phyloP scores from a whole-genome alignment of 2,113 vertebrate genomes.

The Bothrops jararaca region DNA sequence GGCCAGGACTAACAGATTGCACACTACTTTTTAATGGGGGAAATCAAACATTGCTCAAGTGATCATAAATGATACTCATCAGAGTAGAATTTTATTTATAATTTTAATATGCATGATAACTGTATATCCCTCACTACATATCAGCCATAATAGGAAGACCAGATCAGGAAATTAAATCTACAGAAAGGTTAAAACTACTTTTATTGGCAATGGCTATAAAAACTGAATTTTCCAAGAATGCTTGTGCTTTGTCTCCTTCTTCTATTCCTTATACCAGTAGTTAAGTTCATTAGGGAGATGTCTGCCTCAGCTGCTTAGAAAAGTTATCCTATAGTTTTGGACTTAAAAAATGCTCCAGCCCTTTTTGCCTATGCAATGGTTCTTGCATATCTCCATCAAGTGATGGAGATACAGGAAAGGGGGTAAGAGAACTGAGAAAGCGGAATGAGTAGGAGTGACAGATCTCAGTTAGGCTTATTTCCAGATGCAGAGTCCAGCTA shows the following conservation, averaged over 20 bases:
- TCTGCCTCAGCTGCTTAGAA: not conserved
- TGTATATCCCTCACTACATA: not conserved
- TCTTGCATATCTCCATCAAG: not conserved
- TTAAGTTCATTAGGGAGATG: not conserved
- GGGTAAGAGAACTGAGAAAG: not conserved
- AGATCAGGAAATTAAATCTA: not conserved
- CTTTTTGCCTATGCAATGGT: not conserved
- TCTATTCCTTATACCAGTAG: not conserved
- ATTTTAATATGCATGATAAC: not conserved
- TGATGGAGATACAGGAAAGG: not conserved
- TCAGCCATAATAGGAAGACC: not conserved
- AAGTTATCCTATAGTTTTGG: not conserved
- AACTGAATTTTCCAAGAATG: not conserved
- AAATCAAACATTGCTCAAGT: not conserved
- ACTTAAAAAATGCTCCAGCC: not conserved
- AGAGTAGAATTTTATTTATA: not conserved
- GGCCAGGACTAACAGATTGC: not conserved
- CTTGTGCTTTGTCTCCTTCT: not conserved
- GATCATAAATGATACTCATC: not conserved
- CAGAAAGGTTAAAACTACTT: not conserved
- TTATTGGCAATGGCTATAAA: not conserved
- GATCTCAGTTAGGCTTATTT: not conserved
- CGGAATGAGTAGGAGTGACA: not conserved
- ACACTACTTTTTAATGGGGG: not conserved
- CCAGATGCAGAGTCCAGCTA: not conserved